Conservation (phyloP, 2,888 invertebrate genomes). For the Diaperis boleti region DNA sequence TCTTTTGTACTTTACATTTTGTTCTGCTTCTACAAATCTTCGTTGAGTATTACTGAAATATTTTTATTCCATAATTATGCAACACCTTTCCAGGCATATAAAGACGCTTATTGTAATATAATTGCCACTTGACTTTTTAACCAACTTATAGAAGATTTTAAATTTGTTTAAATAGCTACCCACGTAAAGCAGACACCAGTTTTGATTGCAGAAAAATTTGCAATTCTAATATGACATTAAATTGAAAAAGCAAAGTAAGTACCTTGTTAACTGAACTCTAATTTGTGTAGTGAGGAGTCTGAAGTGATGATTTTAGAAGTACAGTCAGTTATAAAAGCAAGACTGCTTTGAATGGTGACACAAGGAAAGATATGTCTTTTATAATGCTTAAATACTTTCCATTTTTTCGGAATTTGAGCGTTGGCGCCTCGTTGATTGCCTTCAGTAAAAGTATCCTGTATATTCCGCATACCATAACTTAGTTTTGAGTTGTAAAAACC, state of each 20-base stretch:
- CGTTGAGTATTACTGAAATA: too few relatives aligned
- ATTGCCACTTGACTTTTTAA: not conserved
- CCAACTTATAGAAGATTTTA: not conserved
- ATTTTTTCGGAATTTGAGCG: too few relatives aligned
- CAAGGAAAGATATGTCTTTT: not conserved
- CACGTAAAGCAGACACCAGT: not conserved
- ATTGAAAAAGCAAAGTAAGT: not conserved
- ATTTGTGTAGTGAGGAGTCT: too few relatives aligned
- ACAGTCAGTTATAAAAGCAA: too few relatives aligned
- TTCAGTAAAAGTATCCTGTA: not conserved
- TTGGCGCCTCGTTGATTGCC: too few relatives aligned
- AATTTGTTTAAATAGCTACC: slow-evolving; percentile 1
- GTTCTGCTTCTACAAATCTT: too few relatives aligned
- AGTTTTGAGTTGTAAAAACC: slow-evolving; percentile 1
- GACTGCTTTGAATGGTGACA: too few relatives aligned
- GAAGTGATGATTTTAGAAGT: too few relatives aligned
- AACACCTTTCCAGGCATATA: not conserved
- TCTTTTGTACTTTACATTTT: not conserved
- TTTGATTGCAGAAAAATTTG: not conserved
- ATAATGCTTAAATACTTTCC: not conserved
- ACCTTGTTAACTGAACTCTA: not conserved
- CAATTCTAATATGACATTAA: slow-evolving; percentile 3
- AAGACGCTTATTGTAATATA: not conserved
- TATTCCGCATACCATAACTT: not conserved
- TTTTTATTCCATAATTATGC: too few relatives aligned